Conservation (phyloP, 2,888 invertebrate genomes). For the Zootermopsis nevadensis region DNA sequence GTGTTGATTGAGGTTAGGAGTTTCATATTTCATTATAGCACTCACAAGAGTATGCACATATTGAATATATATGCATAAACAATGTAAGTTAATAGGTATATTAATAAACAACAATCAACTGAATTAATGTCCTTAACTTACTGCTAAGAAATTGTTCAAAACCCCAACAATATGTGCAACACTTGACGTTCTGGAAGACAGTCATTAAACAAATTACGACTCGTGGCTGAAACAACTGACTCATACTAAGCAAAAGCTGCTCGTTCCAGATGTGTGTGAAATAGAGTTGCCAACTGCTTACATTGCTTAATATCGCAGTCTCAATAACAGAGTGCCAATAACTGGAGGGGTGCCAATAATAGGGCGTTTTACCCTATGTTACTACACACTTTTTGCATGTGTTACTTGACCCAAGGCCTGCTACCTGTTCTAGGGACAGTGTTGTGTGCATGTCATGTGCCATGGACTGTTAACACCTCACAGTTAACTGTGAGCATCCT, state of each 20-base stretch:
- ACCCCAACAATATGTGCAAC: neutral
- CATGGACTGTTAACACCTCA: neutral
- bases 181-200: neutral
- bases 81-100: neutral
- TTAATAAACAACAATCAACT: neutral
- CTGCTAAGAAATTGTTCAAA: neutral
- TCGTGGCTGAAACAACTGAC: too few relatives aligned
- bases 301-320: neutral
- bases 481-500: neutral
- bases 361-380: constrained; percentile 10
- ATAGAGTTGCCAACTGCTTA: neutral
- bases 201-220: neutral
- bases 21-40: constrained; percentile 2
- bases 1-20: neutral
- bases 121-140: neutral
- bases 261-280: neutral
- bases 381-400: neutral
- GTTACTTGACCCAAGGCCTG: too few relatives aligned
- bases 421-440: too few relatives aligned
- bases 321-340: neutral
- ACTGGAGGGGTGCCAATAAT: too few relatives aligned
- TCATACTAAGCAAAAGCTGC: neutral
- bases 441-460: too few relatives aligned
- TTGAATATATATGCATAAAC: neutral
- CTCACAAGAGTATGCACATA: neutral